Base-by-base conservation (phyloP, 1,140 invertebrate species). In the Drosophila kikkawai region DNA sequence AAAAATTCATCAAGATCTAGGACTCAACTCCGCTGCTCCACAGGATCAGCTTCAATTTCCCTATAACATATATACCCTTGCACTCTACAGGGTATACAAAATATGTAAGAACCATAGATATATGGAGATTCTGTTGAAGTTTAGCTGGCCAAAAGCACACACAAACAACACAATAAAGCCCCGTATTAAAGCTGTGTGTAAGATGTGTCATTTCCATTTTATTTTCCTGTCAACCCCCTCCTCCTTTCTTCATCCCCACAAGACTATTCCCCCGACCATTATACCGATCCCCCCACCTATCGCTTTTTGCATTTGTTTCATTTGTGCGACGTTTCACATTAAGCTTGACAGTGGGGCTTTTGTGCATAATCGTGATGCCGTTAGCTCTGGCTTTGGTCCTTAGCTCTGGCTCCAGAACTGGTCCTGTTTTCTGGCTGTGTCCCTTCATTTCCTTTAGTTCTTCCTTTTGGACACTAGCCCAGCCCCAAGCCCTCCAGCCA, bases 321-420 rank as follows among this genome's bases (percentile, higher is more conserved):
- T 87, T 84, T 83, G 68, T 88, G 71, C 77, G 77, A 83, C 79
- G 69, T 81, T 83, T 88, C 85, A 88, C 80, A 84, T 88, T 87
- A 78, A 90, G 85, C 80, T 56, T 80, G 80, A 74, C 83, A 88
- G 80, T 80, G 60, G 60, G 71, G 84, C 84, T 84, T 75, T 80
- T 88, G 73, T 88, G 80, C 84, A 87, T 87, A 87, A 88, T 87
- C 84, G 84, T 88, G 74, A 88, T 88, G 75, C 85, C 73, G 80
- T 90, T 90, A 81, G 80, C 73, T 59, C 64, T 15, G 70, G 70
- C 69, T 87, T 85, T 75, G 44, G 56, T 67, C 34, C 37, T 39
- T 17, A 17, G 58, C 17, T 55, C 44, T 48, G 44, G 29, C 53
- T 58, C 50, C 32, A 56, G 34, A n/a, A 26, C 36, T 41, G 34